These are phyloP conservation scores for Pogonophryne albipinna DNA, from an alignment of 2,797 vertebrate species.

Conservation along the genomic window DNA sequence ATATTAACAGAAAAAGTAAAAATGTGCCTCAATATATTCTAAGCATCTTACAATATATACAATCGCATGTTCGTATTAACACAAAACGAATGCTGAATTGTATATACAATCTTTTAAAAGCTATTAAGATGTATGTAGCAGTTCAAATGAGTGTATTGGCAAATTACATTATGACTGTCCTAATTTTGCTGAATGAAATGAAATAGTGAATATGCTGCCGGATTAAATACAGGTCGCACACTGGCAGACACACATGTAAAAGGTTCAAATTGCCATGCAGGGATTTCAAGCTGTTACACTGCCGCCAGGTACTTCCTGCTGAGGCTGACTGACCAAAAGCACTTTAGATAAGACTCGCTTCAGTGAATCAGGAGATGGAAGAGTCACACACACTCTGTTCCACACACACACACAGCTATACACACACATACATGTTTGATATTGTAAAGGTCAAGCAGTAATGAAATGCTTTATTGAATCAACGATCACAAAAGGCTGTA, in stretches of 20 bases:
- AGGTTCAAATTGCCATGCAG: neutral
- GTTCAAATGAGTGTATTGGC: neutral
- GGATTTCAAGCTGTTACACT: neutral
- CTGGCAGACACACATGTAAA: neutral
- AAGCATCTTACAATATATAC: no score
- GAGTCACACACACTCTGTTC: neutral
- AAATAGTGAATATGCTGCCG: neutral
- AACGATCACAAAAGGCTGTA: conserved; percentile 22
- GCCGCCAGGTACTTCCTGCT: conserved; percentile 26
- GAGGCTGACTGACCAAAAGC: conserved; percentile 45
- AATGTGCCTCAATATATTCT: no score
- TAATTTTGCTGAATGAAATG: neutral
- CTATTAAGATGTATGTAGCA: neutral
- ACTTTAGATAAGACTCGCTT: conserved; percentile 44
- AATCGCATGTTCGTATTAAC: no score
- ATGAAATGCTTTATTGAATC: conserved; percentile 35
- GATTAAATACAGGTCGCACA: neutral
- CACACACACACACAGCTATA: conserved; percentile 1
- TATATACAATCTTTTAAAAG: neutral
- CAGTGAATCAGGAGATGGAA: conserved; percentile 44
- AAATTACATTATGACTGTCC: neutral
- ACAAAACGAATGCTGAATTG: no score
- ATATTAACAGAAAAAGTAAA: no score
- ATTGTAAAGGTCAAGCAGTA: conserved; percentile 39
- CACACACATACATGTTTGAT: neutral